phyloP scores from a whole-genome alignment of 2,888 invertebrate species.

The Apotomis turbidana region DNA sequence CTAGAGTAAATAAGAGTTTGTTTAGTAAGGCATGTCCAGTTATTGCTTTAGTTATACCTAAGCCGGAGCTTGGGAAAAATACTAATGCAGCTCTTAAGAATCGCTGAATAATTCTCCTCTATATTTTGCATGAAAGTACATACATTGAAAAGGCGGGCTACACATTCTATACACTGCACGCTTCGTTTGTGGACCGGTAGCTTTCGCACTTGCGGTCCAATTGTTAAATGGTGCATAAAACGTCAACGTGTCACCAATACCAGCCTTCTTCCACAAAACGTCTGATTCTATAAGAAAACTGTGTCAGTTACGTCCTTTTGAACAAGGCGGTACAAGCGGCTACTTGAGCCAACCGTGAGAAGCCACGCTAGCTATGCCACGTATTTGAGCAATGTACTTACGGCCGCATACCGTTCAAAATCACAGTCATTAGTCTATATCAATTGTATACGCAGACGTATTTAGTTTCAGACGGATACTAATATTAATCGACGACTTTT shows the following conservation, averaged over 20 bases:
- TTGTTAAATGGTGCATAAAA: conserved; percentile 70
- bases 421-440: conserved; percentile 25
- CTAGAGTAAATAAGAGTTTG: too few species aligned
- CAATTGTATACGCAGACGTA: not conserved
- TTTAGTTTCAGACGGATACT: not conserved
- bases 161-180: conserved; percentile 1
- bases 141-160: conserved; percentile 4
- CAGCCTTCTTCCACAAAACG: not conserved
- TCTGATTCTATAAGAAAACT: not conserved
- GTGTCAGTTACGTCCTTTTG: not conserved
- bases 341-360: conserved; percentile 47
- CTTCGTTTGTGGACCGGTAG: conserved; percentile 42
- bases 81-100: not conserved
- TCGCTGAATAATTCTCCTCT: not conserved
- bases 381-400: conserved; percentile 28
- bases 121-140: conserved; percentile 11
- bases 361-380: conserved; percentile 46
- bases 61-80: not conserved
- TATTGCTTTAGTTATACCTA: too few species aligned
- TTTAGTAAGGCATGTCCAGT: too few species aligned
- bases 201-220: conserved; percentile 65
- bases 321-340: conserved; percentile 24
- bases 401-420: conserved; percentile 19
- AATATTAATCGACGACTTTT: too few species aligned
- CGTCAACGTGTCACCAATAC: conserved; percentile 68